Percentiles rank a stretch among this genome's conserved stretches.
These are phyloP conservation scores for Melanogrammus aeglefinus DNA, from an alignment of 2,797 vertebrate genomes.

Conservation along the genomic window DNA sequence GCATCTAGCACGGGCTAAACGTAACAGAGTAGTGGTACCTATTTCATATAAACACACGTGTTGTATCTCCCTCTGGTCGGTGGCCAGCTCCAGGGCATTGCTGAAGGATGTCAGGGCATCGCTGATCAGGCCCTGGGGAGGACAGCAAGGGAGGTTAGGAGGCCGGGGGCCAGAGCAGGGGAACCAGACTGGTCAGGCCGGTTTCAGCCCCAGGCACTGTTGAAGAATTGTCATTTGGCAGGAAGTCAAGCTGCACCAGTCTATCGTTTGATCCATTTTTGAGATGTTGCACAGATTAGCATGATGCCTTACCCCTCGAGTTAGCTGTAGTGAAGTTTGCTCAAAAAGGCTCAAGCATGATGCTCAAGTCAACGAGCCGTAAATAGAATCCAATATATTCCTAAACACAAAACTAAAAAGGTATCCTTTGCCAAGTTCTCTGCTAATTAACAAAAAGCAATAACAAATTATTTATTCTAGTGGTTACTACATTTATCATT, in stretches of 20 bases:
- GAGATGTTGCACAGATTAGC: too few species aligned
- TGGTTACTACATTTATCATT: neutral
- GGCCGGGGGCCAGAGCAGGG: neutral
- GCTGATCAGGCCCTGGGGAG: constrained; percentile 90
- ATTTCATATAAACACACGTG: constrained; percentile 99
- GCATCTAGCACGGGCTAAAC: neutral
- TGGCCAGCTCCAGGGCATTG: constrained; percentile 88
- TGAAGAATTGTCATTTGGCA: neutral
- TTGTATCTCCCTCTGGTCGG: constrained; percentile 97
- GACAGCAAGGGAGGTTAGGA: neutral
- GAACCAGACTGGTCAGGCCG: neutral
- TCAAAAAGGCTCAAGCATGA: neutral
- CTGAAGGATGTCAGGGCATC: constrained; percentile 94
- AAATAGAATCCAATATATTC: neutral
- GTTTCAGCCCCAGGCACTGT: neutral
- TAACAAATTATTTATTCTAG: neutral
- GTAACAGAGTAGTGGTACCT: constrained; percentile 70
- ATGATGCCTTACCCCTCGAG: neutral
- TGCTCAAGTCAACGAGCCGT: neutral
- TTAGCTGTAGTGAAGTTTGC: too few species aligned
- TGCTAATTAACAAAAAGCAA: neutral
- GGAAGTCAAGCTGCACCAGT: too few species aligned
- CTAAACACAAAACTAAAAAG: neutral
- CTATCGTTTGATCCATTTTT: too few species aligned
- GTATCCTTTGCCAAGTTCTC: too few species aligned